Evolutionary conservation across 2,113 vertebrate species (phyloP), one percentile per base, ranked within the genome.

Genomic region (Nothoprocta perdicaria): DNA sequence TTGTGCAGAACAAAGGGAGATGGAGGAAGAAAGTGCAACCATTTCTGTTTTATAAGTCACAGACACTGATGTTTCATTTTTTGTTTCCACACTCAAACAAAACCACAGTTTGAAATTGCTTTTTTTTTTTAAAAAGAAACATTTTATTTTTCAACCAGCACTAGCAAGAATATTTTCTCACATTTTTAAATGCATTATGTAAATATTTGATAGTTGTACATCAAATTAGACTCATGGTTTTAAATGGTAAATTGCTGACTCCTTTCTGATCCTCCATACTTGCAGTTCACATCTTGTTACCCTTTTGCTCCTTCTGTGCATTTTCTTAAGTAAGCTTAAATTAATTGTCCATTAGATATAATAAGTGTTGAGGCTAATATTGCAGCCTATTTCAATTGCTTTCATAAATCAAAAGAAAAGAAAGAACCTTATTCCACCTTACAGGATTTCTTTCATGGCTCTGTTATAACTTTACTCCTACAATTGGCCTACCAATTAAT

Each of bases 291-390:
- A 80, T 45, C 14, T 15, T 40, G 11, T 43, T 1, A 83, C 22
- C 27, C 66, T 86, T 90, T 74, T 3, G 1, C 52, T 86, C 53
- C 52, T 63, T 72, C 57, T 8, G 50, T 46, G 31, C 3, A 23
- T 43, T 86, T 88, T 86, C 80, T 92, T 90, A 92, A 90, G 88
- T 68, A 92, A 93, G 53, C 35, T 84, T 65, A 92, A 91, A 66
- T 80, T 83, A 96, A 80, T 85, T 86, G 86, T 71, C 61, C 50
- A 68, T 84, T 78, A 88, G 45, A 67, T 89, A 55, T 6, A 94
- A 43, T 68, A 94, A 90, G 78, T 69, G 40, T 62, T 75, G 38
- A 83, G 63, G 71, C 80, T 60, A 48, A 63, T 40, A 83, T 21
- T 79, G 73, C 29, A 92, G 58, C 29, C 4, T 68, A 84, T 90